A percentile compares a stretch with the other conserved stretches of the same genome.
Conservation (phyloP, 2,797 vertebrate species). For the Phaenicophaeus curvirostris region DNA sequence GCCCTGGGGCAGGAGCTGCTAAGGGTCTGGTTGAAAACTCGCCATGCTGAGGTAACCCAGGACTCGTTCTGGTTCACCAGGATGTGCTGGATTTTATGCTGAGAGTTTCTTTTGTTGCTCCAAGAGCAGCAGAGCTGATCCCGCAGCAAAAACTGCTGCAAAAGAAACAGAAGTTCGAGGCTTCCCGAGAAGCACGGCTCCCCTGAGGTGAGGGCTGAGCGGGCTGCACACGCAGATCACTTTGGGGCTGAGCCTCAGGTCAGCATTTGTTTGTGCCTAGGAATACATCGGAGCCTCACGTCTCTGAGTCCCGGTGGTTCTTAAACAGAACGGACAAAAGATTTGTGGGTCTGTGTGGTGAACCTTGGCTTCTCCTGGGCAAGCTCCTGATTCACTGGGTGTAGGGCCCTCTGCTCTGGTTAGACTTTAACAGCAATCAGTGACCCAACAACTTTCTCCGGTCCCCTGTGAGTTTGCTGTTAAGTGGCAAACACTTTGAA, state of each 20-base stretch:
- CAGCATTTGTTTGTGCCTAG: background rate
- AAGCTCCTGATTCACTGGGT: background rate
- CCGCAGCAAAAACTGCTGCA: background rate
- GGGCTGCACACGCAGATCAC: background rate
- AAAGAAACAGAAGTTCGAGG: background rate
- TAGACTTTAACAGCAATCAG: conserved; percentile 41
- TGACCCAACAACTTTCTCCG: conserved; percentile 13
- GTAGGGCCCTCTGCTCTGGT: background rate
- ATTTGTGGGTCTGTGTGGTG: background rate
- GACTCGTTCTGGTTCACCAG: background rate
- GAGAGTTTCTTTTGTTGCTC: background rate
- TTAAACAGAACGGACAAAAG: background rate
- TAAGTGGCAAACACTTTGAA: background rate
- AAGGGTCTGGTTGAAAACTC: background rate
- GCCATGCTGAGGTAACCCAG: background rate
- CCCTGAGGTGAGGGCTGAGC: accelerated
- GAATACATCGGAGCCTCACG: background rate
- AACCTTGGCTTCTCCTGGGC: background rate
- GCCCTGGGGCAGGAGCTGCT: background rate
- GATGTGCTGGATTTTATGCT: background rate
- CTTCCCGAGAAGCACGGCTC: background rate
- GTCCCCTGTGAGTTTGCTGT: background rate
- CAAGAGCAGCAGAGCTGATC: background rate
- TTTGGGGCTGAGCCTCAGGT: accelerated
- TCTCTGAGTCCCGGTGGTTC: background rate